Percentiles rank a stretch among this genome's conserved stretches.
Conservation (phyloP, 2,888 invertebrate species). For the Patella pellucida region DNA sequence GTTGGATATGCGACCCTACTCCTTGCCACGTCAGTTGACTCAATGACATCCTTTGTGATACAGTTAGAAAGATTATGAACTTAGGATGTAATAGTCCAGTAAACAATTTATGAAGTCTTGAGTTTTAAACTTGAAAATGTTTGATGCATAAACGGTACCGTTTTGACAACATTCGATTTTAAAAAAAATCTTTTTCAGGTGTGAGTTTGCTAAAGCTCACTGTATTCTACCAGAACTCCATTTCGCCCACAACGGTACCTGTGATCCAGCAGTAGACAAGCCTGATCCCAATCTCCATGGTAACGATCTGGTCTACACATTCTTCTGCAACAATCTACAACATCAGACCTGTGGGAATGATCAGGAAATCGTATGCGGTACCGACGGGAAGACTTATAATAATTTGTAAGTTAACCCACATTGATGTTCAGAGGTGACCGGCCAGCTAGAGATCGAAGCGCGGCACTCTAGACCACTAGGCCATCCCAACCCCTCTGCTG, state of each 20-base stretch:
- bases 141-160: too few species aligned
- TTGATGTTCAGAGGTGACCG: too few species aligned
- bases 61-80: too few species aligned
- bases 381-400: background rate
- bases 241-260: background rate
- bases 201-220: conserved; percentile 1
- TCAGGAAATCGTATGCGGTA: background rate
- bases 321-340: background rate
- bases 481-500: background rate
- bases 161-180: too few species aligned
- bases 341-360: background rate
- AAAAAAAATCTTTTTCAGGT: background rate
- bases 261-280: background rate
- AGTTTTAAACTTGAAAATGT: too few species aligned
- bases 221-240: background rate
- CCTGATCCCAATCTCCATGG: background rate
- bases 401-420: conserved; percentile 10
- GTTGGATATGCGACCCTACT: too few species aligned
- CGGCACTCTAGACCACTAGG: too few species aligned
- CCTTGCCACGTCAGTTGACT: too few species aligned
- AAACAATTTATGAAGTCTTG: too few species aligned
- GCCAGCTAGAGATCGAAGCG: too few species aligned
- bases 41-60: too few species aligned
- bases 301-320: background rate
- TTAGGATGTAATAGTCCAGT: too few species aligned